Percentiles rank a stretch among this genome's conserved stretches.
Evolutionary conservation across 2,797 vertebrate genomes (phyloP).

Genomic region (Astyanax mexicanus): DNA sequence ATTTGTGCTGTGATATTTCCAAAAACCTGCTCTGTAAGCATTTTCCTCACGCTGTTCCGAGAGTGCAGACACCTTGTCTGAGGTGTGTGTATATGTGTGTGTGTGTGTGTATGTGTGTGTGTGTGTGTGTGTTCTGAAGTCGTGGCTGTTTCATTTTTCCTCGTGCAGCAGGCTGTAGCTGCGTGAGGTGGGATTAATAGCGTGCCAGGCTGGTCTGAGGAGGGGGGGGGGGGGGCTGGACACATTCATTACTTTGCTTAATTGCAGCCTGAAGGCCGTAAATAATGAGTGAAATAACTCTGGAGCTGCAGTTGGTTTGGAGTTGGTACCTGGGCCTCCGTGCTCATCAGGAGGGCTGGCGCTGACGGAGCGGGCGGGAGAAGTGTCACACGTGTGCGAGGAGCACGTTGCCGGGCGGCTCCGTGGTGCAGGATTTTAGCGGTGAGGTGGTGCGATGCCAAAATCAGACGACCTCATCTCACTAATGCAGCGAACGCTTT

Average conservation of each 20-base stretch:
- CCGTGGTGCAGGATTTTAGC: constrained; percentile 18
- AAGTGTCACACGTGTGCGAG: constrained; percentile 27
- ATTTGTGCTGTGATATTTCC: not conserved
- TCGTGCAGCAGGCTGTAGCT: constrained; percentile 51
- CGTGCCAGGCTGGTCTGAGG: constrained; percentile 36
- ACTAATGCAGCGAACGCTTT: not conserved
- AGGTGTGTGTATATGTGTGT: not conserved
- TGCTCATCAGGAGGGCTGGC: not conserved
- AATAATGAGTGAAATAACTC: constrained; percentile 60
- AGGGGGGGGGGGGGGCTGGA: constrained; percentile 22
- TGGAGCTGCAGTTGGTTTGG: constrained; percentile 40
- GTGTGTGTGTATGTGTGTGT: not conserved
- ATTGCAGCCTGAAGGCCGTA: constrained; percentile 56
- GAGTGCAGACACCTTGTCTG: not conserved
- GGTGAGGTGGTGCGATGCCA: not conserved
- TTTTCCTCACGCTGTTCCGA: not conserved
- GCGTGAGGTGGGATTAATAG: constrained; percentile 57
- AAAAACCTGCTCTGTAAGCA: not conserved
- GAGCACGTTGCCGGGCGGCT: constrained; percentile 20
- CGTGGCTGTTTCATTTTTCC: not conserved
- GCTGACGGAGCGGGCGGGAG: constrained; percentile 8
- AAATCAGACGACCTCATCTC: not conserved
- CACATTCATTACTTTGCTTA: constrained; percentile 65
- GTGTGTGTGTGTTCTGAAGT: not conserved
- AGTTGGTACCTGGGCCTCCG: constrained; percentile 22